A percentile compares a stretch with the other conserved stretches of the same genome.
Evolutionary conservation across 1,140 invertebrate species (phyloP).

Genomic region (Zaprionus ghesquierei): DNA sequence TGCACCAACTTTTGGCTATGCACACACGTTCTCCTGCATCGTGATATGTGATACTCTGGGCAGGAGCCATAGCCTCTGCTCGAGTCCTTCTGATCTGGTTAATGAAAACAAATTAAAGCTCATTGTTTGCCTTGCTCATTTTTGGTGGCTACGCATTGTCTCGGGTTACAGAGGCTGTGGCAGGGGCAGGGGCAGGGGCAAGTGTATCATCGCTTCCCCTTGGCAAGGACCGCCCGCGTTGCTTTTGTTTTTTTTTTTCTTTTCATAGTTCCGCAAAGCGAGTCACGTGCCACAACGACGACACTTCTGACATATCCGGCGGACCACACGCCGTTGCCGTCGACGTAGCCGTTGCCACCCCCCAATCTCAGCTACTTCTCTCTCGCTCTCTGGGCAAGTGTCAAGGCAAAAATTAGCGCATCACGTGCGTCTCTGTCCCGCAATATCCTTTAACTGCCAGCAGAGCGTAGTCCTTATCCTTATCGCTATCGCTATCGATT

Average conservation of each 20-base stretch:
- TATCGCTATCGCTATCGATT: conserved; percentile 66
- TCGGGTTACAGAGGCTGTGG: conserved; percentile 44
- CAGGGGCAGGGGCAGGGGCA: neutral
- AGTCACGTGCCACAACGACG: conserved; percentile 77
- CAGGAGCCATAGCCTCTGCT: neutral
- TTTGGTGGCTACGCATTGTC: conserved; percentile 41
- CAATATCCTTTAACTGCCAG: conserved; percentile 67
- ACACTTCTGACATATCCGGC: conserved; percentile 82
- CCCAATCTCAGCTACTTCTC: neutral
- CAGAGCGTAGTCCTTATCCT: conserved; percentile 37
- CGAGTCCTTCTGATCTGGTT: neutral
- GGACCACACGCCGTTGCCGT: conserved; percentile 63
- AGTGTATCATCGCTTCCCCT: conserved; percentile 7
- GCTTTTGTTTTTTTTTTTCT: conserved; percentile 50
- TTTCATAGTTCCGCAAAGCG: conserved; percentile 48
- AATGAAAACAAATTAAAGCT: conserved; percentile 69
- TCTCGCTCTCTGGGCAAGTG: conserved; percentile 60
- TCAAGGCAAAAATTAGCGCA: conserved; percentile 79
- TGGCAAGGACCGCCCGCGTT: conserved; percentile 67
- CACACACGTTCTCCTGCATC: neutral
- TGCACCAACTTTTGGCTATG: conserved; percentile 1
- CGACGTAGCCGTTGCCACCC: neutral
- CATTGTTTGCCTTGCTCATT: conserved; percentile 48
- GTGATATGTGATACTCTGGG: conserved; percentile 21
- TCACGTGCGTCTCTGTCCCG: conserved; percentile 70